Conservation (phyloP, 2,797 vertebrate genomes). For the Macropus fuliginosus region DNA sequence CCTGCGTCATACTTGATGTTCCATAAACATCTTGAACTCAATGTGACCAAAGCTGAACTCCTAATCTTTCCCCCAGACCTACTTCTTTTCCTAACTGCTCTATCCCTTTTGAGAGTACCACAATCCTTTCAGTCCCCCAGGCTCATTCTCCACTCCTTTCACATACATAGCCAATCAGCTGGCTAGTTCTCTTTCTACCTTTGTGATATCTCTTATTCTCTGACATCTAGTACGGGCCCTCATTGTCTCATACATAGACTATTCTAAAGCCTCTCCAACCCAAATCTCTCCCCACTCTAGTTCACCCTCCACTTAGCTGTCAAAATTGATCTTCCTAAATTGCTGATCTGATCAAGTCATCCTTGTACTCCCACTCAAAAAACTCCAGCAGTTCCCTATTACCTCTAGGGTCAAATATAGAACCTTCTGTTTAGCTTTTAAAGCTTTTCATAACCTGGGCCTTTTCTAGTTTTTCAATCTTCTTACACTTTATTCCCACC, state of each 20-base stretch:
- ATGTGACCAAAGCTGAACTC: too few relatives aligned
- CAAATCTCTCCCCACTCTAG: background rate
- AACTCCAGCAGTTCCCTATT: background rate
- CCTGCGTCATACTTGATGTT: too few relatives aligned
- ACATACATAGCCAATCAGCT: background rate
- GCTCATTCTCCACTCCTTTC: background rate
- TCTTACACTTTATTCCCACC: background rate
- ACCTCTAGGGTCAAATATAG: background rate
- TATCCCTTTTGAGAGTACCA: background rate
- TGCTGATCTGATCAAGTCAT: background rate
- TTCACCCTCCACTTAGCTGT: background rate
- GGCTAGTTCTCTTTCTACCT: background rate
- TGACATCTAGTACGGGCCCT: background rate
- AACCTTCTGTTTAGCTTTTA: background rate
- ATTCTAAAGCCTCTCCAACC: background rate
- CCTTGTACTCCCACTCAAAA: background rate
- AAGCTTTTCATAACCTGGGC: background rate
- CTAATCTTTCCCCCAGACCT: background rate
- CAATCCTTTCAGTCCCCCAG: background rate
- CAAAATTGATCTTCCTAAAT: background rate
- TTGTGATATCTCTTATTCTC: background rate
- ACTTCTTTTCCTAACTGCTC: too few relatives aligned
- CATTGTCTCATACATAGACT: background rate
- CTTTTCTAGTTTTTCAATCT: background rate
- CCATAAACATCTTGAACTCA: too few relatives aligned